Percentiles rank a stretch among this genome's conserved stretches.
These are phyloP conservation scores for Lampropteryx suffumata DNA, from an alignment of 2,888 invertebrate genomes.

Conservation along the genomic window DNA sequence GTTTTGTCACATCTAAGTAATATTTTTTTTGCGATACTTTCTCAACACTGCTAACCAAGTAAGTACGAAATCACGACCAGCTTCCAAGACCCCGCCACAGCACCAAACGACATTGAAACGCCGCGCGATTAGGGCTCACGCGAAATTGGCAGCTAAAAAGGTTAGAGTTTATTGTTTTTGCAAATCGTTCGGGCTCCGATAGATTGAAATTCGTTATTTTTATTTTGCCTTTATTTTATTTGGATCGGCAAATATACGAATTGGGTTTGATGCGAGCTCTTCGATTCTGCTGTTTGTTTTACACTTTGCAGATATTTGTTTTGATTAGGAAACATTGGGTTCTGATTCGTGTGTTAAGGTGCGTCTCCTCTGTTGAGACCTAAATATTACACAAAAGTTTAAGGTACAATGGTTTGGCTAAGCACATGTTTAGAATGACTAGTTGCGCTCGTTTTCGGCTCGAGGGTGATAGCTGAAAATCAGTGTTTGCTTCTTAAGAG, in stretches of 20 bases:
- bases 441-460: too few relatives aligned
- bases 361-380: too few relatives aligned
- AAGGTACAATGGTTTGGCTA: too few relatives aligned
- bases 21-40: constrained; percentile 1
- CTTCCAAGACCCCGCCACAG: not conserved
- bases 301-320: constrained; percentile 6
- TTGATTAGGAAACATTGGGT: not conserved
- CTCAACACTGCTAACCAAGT: not conserved
- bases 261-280: constrained; percentile 12
- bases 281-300: constrained; percentile 22
- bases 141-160: constrained; percentile 50
- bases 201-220: constrained; percentile 58
- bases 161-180: constrained; percentile 62
- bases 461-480: too few relatives aligned
- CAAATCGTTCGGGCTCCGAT: constrained; percentile 57
- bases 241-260: constrained; percentile 46
- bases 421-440: too few relatives aligned
- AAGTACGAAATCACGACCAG: constrained; percentile 4
- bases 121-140: constrained; percentile 28
- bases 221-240: constrained; percentile 68
- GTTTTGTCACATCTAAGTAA: too few relatives aligned
- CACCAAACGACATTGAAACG: not conserved
- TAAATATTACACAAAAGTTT: too few relatives aligned
- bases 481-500: too few relatives aligned
- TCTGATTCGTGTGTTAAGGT: not conserved